Base-by-base conservation (phyloP, 2,797 vertebrate genomes). In the Spinibarbus caldwelli region DNA sequence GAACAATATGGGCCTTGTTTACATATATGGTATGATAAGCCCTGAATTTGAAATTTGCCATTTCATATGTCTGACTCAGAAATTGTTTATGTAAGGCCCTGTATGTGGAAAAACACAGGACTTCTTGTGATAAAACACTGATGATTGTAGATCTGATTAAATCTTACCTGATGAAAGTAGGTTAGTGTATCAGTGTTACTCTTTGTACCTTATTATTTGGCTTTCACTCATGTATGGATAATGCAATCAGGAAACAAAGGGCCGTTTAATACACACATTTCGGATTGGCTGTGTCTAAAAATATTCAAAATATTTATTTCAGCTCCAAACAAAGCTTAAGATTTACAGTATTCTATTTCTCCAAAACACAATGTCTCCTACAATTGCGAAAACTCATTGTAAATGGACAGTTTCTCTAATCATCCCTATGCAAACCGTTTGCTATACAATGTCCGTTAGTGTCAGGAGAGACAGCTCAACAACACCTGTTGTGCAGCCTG, bases 1-100 rank as follows among this genome's bases (percentile, higher is more conserved):
- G 26, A 80, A 94, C 90, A 94, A 92, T 90, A 84, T 90, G 54
- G 45, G 62, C 85, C 70, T 90, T 94, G 91, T 93, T 92, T 89
- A 43, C 29, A 6, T 84, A 19, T 83, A n/a, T n/a, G n/a, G 34
- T 82, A 90, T 84, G 84, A 92, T 93, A 93, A 91, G 86, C 90
- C 87, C 76, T 72, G 73, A 84, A 83, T 87, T 82, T 70, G 45
- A 77, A 86, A 88, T 85, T 89, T 9, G 81, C 83, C 88, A 87
- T 80, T 86, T 78, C 88, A 86, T 36, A 36, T 89, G 84, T 49
- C 19, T 88, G 85, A 49, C 59, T 78, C 26, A 71, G 62, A 8
- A 80, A 85, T 41, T 14, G 14, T 23, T n/a, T n/a, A n/a, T n/a
- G n/a, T n/a, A n/a, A n/a, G n/a, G n/a, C n/a, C n/a, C n/a, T 34